Base-by-base conservation (phyloP, 92 coral and sea anemone species). In the Phenganax stokvisi region DNA sequence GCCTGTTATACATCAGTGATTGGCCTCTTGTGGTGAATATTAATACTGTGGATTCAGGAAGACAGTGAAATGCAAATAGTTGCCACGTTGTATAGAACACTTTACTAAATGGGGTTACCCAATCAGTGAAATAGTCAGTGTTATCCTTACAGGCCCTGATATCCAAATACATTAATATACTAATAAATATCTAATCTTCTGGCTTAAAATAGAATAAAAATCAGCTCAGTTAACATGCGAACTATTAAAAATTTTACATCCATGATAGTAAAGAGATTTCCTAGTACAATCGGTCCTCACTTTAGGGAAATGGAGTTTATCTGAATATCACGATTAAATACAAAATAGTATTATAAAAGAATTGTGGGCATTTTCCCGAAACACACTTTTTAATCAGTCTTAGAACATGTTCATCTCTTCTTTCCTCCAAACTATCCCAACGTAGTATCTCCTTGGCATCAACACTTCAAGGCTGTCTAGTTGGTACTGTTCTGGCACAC, bases 341-440 rank as follows among this genome's bases (percentile, higher is more conserved):
- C 71, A n/a, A 64, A 64, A 6, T 64, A 64, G 44, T 64, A 20
- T 20, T 27, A 13, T 27, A 20, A 64, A 64, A 64, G 29, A 64
- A 27, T 17, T 27, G 71, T 17, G 71, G 71, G 12, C 71, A 64
- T 10, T 64, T 64, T 47, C 71, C 71, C 29, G 1, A 64, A 17
- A 64, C 29, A 64, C 71, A 27, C 29, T 64, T 64, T 64, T 27
- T 64, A 7, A 64, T 47, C 16, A 64, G 9, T 1, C 29, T 64
- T 20, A 64, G 71, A 64, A 64, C 71, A 64, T 51, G 56, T 44
- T 7, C 13, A 20, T 53, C 78, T 56, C 78, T 51, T 74, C 60
- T 74, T 74, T 59, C 12, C 25, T 74, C 60, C 27, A 74, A 74
- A 37, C 59, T 74, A 54, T 74, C 78, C 78, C 78, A 74, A 7